These are phyloP conservation scores for Rhodeus uyekii DNA, from an alignment of 2,797 vertebrate genomes.

Conservation along the genomic window DNA sequence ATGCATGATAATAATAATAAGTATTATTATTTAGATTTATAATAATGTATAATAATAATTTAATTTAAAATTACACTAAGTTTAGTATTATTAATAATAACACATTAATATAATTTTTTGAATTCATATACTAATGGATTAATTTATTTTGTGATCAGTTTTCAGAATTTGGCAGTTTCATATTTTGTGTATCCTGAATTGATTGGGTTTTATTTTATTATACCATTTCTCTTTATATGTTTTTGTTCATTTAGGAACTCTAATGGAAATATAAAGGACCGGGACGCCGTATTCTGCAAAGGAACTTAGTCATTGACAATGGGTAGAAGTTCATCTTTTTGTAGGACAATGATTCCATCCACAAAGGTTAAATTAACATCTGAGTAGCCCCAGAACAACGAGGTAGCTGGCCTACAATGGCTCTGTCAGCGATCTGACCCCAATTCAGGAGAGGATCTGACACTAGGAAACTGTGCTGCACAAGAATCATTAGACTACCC, in stretches of 20 bases:
- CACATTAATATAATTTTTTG: no score
- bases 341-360: neutral
- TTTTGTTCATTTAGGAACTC: neutral
- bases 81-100: no score
- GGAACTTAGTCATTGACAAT: neutral
- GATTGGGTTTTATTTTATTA: neutral
- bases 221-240: neutral
- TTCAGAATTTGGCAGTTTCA: neutral
- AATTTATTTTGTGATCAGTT: neutral
- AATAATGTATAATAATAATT: no score
- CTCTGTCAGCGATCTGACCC: neutral
- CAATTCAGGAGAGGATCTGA: neutral
- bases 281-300: no score
- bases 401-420: neutral
- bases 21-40: no score
- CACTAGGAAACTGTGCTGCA: neutral
- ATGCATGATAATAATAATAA: no score
- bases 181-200: neutral
- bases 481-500: neutral
- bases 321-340: neutral
- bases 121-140: neutral
- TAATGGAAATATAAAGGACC: neutral
- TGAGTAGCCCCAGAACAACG: neutral
- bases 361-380: constrained; percentile 1
- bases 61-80: no score